Evolutionary conservation across 2,888 invertebrate species (phyloP).

Genomic region (Tenthredo amoena): DNA sequence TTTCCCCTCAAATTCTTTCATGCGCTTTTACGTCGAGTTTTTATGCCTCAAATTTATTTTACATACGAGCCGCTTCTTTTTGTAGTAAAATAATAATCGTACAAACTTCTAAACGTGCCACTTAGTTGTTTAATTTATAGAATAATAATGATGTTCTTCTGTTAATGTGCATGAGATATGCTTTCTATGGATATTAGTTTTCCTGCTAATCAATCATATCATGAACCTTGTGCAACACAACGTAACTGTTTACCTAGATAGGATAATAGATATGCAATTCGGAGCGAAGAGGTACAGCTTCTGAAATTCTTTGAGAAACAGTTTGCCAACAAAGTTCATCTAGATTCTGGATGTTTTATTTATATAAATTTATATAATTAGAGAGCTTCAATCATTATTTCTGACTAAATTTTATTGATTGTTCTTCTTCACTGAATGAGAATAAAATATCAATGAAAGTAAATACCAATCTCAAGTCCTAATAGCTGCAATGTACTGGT

Average conservation of each 20-base stretch:
- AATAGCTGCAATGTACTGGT: background rate
- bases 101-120: background rate
- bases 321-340: background rate
- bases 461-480: background rate
- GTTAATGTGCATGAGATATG: conserved; percentile 11
- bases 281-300: background rate
- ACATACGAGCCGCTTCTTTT: background rate
- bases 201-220: background rate
- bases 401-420: background rate
- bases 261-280: background rate
- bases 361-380: background rate
- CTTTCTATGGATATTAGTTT: conserved; percentile 18
- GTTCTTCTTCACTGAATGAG: background rate
- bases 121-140: background rate
- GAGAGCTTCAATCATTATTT: background rate
- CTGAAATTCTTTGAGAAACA: background rate
- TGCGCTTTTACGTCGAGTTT: background rate
- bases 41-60: background rate
- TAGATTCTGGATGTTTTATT: background rate
- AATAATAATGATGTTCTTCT: background rate
- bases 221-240: background rate
- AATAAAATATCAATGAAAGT: background rate
- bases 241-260: background rate
- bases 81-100: background rate
- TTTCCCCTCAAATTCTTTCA: background rate